Evolutionary conservation across 2,888 invertebrate genomes (phyloP), one percentile per base, ranked within the genome.

Genomic region (Mesopsocus fuscifrons): DNA sequence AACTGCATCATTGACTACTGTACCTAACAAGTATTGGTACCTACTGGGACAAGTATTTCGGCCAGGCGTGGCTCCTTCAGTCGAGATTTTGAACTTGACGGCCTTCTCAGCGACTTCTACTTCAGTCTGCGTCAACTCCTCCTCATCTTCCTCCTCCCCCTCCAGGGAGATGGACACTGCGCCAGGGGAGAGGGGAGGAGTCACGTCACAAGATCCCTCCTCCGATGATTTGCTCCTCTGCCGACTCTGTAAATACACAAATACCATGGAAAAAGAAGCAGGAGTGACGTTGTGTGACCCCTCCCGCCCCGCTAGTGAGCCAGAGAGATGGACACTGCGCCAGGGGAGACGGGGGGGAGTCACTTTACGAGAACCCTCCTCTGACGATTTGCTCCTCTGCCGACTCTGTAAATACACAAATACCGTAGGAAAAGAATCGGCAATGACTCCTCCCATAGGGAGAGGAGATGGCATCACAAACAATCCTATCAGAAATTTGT

Each of bases 1-100:
- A n/a, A n/a, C n/a, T n/a, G n/a, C n/a, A n/a, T n/a, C n/a, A n/a
- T n/a, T n/a, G n/a, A n/a, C n/a, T n/a, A n/a, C n/a, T n/a, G n/a
- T n/a, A n/a, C n/a, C n/a, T n/a, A n/a, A n/a, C n/a, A n/a, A n/a
- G n/a, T n/a, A n/a, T n/a, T n/a, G n/a, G n/a, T n/a, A 26, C 26
- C 8, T 26, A 26, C 26, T 26, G 6, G 75, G 74, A 55, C 74
- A 72, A 53, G 74, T 75, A 52, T 71, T 72, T 3, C 75, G 59
- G 1, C 68, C 68, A 15, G 52, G 49, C 50, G 66, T 59, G 48
- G 64, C 65, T 44, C 72, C 69, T 54, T 78, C 78, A 1, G 78
- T 78, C 26, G 77, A 76, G 49, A 79, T 79, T 57, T 78, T 79
- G 56, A 79, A 79, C 55, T 78, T 78, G 31, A 78, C 66, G 2